Percentiles rank a stretch among this genome's conserved stretches.
Conservation (phyloP, 2,888 invertebrate species). For the Pterobdella sp. region DNA sequence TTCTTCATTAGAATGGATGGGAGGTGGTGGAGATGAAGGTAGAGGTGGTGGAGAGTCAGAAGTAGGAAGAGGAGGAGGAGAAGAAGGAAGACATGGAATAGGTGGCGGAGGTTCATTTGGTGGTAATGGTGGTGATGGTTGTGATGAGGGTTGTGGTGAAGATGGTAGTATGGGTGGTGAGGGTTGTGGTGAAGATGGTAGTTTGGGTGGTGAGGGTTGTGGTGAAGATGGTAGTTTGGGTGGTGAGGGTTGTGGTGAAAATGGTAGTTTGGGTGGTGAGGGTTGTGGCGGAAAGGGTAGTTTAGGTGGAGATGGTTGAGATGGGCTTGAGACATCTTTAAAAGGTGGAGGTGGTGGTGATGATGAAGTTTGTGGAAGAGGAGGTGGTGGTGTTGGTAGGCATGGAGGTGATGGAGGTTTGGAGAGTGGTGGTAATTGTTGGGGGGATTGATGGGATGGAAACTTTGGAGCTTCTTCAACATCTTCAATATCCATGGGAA, state of each 20-base stretch:
- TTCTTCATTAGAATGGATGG: background rate
- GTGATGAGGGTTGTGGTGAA: background rate
- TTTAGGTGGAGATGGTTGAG: background rate
- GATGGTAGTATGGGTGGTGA: background rate
- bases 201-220: background rate
- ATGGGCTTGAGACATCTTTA: no score
- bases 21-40: background rate
- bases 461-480: background rate
- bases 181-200: conserved; percentile 5
- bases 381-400: background rate
- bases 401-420: background rate
- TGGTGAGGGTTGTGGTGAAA: background rate
- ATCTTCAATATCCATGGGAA: conserved; percentile 3
- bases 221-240: background rate
- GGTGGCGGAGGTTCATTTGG: background rate
- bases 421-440: background rate
- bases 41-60: background rate
- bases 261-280: background rate
- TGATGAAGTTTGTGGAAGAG: conserved; percentile 42
- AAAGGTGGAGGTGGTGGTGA: background rate
- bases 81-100: background rate
- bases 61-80: background rate
- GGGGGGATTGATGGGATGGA: conserved; percentile 4
- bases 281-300: background rate
- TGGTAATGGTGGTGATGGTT: background rate